Evolutionary conservation across 2,113 vertebrate genomes (phyloP), one percentile per base, ranked within the genome.

Genomic region (Alces alces): DNA sequence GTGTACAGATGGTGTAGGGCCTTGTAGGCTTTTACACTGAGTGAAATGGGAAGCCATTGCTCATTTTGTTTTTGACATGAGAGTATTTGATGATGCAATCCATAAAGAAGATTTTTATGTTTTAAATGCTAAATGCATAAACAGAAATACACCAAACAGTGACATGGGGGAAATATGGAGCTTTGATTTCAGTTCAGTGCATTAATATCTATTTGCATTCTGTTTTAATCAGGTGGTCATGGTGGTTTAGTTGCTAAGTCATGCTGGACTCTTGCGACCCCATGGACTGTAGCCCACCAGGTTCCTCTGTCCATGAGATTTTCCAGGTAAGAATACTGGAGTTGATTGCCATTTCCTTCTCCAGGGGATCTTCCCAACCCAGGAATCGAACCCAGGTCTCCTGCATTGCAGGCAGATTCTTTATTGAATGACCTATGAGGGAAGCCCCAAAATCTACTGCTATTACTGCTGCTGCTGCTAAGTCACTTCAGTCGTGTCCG

Each of bases 51-150:
- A 94, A 94, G 30, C 60, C 57, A 70, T 88, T 94, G 52, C 70
- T 97, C 36, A 45, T 96, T 96, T 94, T 91, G 19, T 13, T 91
- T 94, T 92, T 88, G 54, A 87, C 39, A 47, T 88, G 33, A 43
- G 16, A 90, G 57, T 95, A 58, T 50, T 97, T 94, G 45, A 43
- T 70, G 84, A 89, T 94, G 13, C 6, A 96, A 95, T 76, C 23
- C 15, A 88, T 25, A 78, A 47, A 54, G 83, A 91, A 82, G 58
- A 92, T 66, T 87, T 91, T 60, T 39, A 95, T 55, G 50, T 83
- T 94, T 27, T 86, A 92, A 94, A 64, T 94, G 66, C 21, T 92
- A 94, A 92, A 83, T 54, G 25, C 50, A 57, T 36, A 76, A 90
- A 89, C 39, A 93, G 66, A 94, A 92, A 66, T 7, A 89, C 5